Evolutionary conservation across 2,113 vertebrate genomes (phyloP).

Genomic region (Python bivittatus): DNA sequence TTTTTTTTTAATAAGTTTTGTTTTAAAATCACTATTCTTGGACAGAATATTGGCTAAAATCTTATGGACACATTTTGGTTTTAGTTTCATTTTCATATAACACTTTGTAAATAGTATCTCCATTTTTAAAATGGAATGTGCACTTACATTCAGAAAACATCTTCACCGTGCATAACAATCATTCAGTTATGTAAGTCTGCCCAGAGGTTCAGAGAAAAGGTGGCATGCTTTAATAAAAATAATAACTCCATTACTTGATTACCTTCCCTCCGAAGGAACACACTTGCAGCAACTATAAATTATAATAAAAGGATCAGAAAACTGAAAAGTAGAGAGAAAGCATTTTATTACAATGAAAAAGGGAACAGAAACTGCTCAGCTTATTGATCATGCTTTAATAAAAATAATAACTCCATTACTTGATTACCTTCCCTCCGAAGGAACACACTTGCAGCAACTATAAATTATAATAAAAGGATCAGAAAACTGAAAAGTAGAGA

Average conservation of each 20-base stretch:
- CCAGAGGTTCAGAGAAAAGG: constrained; percentile 1
- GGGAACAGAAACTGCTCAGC: background rate
- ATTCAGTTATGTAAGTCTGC: constrained; percentile 24
- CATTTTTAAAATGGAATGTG: constrained; percentile 2
- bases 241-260: constrained; percentile 32
- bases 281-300: constrained; percentile 13
- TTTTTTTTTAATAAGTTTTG: background rate
- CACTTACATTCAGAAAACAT: constrained; percentile 11
- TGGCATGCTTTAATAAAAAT: constrained; percentile 32
- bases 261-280: constrained; percentile 3
- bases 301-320: constrained; percentile 6
- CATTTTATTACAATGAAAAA: background rate
- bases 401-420: constrained; percentile 27
- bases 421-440: constrained; percentile 23
- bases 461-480: constrained; percentile 14
- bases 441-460: constrained; percentile 3
- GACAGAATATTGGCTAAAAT: background rate
- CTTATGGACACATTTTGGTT: background rate
- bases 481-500: background rate
- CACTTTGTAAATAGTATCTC: background rate
- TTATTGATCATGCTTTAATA: constrained; percentile 23
- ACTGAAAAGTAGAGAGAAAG: background rate
- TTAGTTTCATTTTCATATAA: background rate
- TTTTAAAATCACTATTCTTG: background rate
- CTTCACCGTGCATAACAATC: background rate